Evolutionary conservation across 2,113 vertebrate genomes (phyloP).

Genomic region (Anser cygnoides): DNA sequence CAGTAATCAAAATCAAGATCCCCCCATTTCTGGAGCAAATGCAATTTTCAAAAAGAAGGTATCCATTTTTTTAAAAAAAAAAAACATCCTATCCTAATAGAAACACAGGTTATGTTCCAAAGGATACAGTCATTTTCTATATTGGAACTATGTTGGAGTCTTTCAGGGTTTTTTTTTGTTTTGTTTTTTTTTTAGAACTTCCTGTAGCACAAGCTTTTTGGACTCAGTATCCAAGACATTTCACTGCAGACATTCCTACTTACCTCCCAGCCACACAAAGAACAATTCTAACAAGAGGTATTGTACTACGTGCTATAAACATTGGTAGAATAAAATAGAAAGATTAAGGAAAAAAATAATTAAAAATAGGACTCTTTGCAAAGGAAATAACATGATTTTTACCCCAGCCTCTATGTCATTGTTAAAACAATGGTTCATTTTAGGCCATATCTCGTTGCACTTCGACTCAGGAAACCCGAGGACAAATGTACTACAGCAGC

Average conservation of each 20-base stretch:
- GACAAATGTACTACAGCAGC: background rate
- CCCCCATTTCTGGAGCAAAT: background rate
- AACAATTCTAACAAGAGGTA: background rate
- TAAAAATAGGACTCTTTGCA: conserved; percentile 39
- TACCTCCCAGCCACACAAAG: background rate
- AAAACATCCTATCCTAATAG: background rate
- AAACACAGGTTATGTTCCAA: background rate
- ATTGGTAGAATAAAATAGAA: conserved; percentile 1
- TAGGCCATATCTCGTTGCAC: background rate
- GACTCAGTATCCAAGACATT: background rate
- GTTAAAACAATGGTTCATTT: conserved; percentile 23
- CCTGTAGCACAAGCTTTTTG: background rate
- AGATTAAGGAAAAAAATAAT: conserved; percentile 25
- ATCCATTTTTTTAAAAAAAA: background rate
- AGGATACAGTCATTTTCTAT: background rate
- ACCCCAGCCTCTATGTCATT: background rate
- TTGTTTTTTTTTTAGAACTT: background rate
- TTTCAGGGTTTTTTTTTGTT: background rate
- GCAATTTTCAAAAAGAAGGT: background rate
- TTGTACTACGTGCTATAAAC: conserved; percentile 12
- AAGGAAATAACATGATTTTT: conserved; percentile 39
- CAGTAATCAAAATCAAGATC: background rate
- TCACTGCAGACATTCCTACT: background rate
- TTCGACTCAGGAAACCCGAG: conserved; percentile 4
- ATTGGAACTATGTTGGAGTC: background rate